Percentiles rank a stretch among this genome's conserved stretches.
phyloP scores from a whole-genome alignment of 2,797 vertebrate species.

The Carapus acus region DNA sequence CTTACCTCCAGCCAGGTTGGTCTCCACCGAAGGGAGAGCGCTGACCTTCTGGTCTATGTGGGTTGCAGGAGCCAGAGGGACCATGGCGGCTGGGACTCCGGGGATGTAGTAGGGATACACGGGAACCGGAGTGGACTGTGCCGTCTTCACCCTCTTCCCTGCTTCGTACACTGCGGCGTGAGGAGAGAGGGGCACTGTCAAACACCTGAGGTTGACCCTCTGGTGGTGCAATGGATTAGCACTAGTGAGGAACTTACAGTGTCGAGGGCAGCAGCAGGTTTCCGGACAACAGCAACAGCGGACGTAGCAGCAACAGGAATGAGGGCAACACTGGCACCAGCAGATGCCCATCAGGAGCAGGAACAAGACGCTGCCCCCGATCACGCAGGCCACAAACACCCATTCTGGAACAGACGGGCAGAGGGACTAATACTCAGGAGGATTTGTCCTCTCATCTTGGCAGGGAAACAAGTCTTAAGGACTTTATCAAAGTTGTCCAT shows the following conservation, averaged over 20 bases:
- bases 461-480: not conserved
- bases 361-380: conserved; percentile 80
- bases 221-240: too few species aligned
- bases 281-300: conserved; percentile 95
- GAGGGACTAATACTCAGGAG: conserved; percentile 7
- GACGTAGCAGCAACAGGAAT: conserved; percentile 95
- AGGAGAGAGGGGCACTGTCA: not conserved
- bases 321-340: conserved; percentile 98
- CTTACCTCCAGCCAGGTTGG: conserved; percentile 68
- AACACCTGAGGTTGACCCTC: too few species aligned
- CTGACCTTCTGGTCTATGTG: conserved; percentile 77
- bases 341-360: conserved; percentile 89
- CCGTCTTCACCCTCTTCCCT: conserved; percentile 75
- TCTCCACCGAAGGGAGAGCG: conserved; percentile 72
- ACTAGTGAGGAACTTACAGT: conserved; percentile 80
- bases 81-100: conserved; percentile 74
- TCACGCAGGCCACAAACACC: conserved; percentile 90
- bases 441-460: not conserved
- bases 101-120: conserved; percentile 90
- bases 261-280: conserved; percentile 93
- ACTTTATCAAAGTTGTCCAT: not conserved
- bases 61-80: conserved; percentile 77
- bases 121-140: conserved; percentile 75
- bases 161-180: conserved; percentile 89
- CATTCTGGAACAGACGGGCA: conserved; percentile 77